Evolutionary conservation across 2,797 vertebrate genomes (phyloP).

Genomic region (Aldrovandia affinis): DNA sequence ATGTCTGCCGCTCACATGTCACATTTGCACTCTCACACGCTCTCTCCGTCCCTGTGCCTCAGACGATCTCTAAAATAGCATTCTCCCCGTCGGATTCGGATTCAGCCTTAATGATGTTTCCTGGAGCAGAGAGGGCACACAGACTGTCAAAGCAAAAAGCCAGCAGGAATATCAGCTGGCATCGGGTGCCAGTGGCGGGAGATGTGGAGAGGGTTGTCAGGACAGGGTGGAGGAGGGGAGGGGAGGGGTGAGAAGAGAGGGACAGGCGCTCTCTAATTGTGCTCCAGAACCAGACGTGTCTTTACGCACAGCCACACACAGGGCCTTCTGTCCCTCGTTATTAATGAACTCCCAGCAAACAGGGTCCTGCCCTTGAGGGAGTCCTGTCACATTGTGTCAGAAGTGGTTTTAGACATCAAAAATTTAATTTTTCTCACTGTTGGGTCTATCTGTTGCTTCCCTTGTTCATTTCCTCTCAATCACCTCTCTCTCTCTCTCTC

Average conservation of each 20-base stretch:
- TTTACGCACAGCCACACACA: neutral
- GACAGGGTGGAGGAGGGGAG: neutral
- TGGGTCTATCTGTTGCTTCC: conserved; percentile 29
- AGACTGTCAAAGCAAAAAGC: no score
- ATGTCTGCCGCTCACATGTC: no score
- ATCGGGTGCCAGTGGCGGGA: neutral
- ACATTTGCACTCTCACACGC: no score
- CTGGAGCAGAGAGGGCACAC: no score
- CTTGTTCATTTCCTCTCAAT: no score
- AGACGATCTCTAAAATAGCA: no score
- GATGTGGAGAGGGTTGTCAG: conserved; percentile 16
- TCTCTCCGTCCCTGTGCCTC: no score
- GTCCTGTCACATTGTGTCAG: neutral
- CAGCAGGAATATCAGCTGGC: no score
- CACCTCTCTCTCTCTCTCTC: neutral
- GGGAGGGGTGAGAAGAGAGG: no score
- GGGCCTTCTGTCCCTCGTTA: neutral
- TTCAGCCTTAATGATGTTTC: no score
- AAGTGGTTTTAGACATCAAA: conserved; percentile 37
- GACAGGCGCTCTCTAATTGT: neutral
- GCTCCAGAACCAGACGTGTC: neutral
- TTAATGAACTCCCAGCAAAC: neutral
- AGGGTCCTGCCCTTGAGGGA: neutral
- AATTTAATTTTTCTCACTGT: no score
- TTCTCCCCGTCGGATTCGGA: no score